These are phyloP conservation scores for Liparis tanakae DNA, from an alignment of 2,797 vertebrate species.

Conservation along the genomic window DNA sequence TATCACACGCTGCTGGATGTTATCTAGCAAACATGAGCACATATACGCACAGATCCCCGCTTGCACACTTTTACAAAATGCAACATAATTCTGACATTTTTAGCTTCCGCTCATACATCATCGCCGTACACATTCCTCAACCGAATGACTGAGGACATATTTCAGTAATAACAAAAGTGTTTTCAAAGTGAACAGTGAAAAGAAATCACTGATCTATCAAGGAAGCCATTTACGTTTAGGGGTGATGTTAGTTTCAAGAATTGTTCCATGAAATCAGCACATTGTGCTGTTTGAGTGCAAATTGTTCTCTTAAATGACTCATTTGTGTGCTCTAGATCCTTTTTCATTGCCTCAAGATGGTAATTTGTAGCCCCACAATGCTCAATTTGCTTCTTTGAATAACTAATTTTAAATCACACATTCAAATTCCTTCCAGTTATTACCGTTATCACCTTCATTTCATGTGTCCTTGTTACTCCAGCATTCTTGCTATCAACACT, in stretches of 20 bases:
- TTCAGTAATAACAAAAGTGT: slow-evolving; percentile 22
- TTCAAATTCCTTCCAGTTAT: slow-evolving; percentile 24
- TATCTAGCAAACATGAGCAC: slow-evolving; percentile 36
- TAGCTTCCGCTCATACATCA: slow-evolving; percentile 35
- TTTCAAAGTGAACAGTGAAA: slow-evolving; percentile 24
- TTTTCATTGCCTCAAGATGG: slow-evolving; percentile 22
- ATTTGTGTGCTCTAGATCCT: slow-evolving; percentile 18
- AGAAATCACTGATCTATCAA: slow-evolving; percentile 10
- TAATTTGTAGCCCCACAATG: slow-evolving; percentile 17
- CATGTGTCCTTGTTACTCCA: slow-evolving; percentile 16
- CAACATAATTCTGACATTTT: slow-evolving; percentile 47
- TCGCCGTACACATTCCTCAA: slow-evolving; percentile 26
- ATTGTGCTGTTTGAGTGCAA: slow-evolving; percentile 20
- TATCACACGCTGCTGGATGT: slow-evolving; percentile 41
- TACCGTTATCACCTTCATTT: slow-evolving; percentile 19
- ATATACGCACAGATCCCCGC: slow-evolving; percentile 28
- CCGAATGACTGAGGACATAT: slow-evolving; percentile 38
- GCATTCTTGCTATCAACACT: slow-evolving; percentile 1
- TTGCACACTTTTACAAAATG: slow-evolving; percentile 32
- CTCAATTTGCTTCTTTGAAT: slow-evolving; percentile 32
- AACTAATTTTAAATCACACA: slow-evolving; percentile 38
- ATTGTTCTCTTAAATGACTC: slow-evolving; percentile 11
- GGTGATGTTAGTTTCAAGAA: neutral
- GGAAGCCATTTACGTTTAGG: neutral
- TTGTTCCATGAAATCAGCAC: slow-evolving; percentile 12